A percentile compares a stretch with the other conserved stretches of the same genome.
Conservation (phyloP, 2,113 vertebrate species). For the Myodes glareolus region DNA sequence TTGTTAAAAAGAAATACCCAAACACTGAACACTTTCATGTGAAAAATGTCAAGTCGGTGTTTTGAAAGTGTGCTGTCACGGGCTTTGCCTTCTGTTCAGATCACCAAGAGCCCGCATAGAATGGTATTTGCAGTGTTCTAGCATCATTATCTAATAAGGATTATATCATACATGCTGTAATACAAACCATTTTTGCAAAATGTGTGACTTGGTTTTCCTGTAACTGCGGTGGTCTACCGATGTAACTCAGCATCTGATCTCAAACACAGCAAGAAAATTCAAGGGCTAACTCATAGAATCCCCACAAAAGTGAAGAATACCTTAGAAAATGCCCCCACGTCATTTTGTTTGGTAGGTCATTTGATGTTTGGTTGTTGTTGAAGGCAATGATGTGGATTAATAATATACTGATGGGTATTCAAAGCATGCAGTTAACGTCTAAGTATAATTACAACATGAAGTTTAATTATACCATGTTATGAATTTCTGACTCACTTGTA, state of each 20-base stretch:
- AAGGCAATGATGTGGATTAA: background rate
- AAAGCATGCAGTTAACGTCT: slow-evolving; percentile 41
- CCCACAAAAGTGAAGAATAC: background rate
- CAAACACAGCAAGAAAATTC: slow-evolving; percentile 50
- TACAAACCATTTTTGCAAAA: slow-evolving; percentile 38
- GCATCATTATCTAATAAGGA: slow-evolving; percentile 39
- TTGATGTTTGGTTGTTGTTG: background rate
- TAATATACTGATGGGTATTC: background rate
- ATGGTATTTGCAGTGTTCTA: slow-evolving; percentile 38
- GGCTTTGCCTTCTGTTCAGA: background rate
- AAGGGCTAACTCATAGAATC: background rate
- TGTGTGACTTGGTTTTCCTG: background rate
- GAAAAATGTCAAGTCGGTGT: background rate
- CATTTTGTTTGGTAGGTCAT: background rate
- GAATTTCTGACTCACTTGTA: slow-evolving; percentile 52
- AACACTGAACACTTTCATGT: background rate
- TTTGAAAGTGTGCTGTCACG: background rate
- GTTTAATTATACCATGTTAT: slow-evolving; percentile 48
- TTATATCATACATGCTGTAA: background rate
- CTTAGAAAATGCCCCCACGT: background rate
- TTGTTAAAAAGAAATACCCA: background rate
- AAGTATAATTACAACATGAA: slow-evolving; percentile 43
- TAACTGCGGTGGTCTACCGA: background rate
- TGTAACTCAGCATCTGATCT: background rate
- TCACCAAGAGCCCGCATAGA: background rate